Evolutionary conservation across 2,113 vertebrate genomes (phyloP).

Genomic region (Aegotheles bennettii): DNA sequence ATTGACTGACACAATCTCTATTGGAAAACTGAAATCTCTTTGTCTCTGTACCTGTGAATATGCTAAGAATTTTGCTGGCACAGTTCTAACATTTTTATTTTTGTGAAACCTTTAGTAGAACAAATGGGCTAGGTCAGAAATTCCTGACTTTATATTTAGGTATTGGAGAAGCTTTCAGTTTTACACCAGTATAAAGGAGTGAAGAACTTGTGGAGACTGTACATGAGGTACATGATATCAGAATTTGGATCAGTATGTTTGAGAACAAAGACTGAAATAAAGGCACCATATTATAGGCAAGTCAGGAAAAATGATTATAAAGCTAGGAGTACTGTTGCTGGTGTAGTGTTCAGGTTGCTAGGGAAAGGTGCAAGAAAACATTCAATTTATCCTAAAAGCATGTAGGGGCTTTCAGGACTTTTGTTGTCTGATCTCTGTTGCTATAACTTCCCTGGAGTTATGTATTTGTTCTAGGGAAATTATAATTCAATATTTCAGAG

Average conservation of each 20-base stretch:
- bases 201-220: not conserved
- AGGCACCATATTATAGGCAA: not conserved
- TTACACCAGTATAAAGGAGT: not conserved
- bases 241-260: constrained; percentile 22
- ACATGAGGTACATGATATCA: constrained; percentile 27
- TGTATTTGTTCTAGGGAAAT: not conserved
- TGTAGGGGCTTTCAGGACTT: not conserved
- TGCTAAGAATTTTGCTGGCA: not conserved
- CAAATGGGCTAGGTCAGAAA: not conserved
- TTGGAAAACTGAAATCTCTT: not conserved
- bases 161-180: not conserved
- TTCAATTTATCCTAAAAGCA: not conserved
- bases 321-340: not conserved
- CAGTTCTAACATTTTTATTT: not conserved
- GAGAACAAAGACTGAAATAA: not conserved
- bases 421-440: not conserved
- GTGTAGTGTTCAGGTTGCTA: constrained; percentile 24
- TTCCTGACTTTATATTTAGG: not conserved
- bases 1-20: not conserved
- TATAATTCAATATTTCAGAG: not conserved
- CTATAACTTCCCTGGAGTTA: not conserved
- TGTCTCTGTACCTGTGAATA: not conserved
- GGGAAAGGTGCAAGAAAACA: constrained; percentile 12
- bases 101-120: constrained; percentile 24
- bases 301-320: not conserved